Evolutionary conservation across 2,797 vertebrate genomes (phyloP).

Genomic region (Syndactyla subalaris): DNA sequence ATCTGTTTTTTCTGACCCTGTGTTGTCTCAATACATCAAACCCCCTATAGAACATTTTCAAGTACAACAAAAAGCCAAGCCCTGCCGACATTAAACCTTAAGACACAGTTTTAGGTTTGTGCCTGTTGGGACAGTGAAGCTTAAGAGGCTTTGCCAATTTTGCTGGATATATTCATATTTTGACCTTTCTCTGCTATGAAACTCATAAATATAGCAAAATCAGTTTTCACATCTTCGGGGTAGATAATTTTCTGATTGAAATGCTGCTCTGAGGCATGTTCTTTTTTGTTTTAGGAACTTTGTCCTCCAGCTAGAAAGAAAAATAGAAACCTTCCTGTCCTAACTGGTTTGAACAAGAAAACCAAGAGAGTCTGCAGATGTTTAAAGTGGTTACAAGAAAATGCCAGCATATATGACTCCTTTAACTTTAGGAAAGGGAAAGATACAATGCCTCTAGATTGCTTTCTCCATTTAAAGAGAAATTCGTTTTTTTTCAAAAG

Average conservation of each 20-base stretch:
- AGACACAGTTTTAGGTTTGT: neutral
- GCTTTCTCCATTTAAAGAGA: neutral
- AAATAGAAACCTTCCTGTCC: conserved; percentile 5
- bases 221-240: neutral
- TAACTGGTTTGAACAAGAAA: conserved; percentile 1
- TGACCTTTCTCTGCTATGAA: conserved; percentile 20
- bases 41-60: neutral
- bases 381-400: neutral
- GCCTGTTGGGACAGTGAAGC: neutral
- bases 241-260: conserved; percentile 36
- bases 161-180: conserved; percentile 7
- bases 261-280: conserved; percentile 4
- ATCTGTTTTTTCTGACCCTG: neutral
- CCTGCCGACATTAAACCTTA: neutral
- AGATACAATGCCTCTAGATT: neutral
- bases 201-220: conserved; percentile 38
- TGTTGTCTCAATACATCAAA: neutral
- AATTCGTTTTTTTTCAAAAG: neutral
- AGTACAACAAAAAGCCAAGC: neutral
- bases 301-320: neutral
- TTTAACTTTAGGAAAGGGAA: neutral
- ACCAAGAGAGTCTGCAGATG: neutral
- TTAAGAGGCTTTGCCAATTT: neutral
- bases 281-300: conserved; percentile 25
- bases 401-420: neutral